Conservation (phyloP, 2,797 vertebrate species). For the Myotis planiceps region DNA sequence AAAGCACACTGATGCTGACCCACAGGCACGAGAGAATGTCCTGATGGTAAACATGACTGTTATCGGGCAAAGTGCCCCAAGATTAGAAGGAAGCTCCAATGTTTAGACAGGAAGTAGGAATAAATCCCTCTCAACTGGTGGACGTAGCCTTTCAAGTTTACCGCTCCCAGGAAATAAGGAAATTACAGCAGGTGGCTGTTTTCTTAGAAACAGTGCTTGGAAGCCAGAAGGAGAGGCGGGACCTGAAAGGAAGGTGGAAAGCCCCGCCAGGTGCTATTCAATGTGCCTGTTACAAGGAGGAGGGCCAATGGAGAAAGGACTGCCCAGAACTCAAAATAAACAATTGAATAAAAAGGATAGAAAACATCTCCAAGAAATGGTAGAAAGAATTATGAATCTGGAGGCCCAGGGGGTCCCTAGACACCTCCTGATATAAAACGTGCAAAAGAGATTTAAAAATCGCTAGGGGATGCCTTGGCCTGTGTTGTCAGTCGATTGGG, state of each 20-base stretch:
- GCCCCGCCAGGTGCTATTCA: background rate
- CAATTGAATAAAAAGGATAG: background rate
- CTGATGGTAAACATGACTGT: too few relatives aligned
- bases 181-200: too few relatives aligned
- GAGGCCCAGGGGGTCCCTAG: background rate
- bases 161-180: too few relatives aligned
- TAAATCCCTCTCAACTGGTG: too few relatives aligned
- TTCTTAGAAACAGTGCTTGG: too few relatives aligned
- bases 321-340: background rate
- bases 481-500: background rate
- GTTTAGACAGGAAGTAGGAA: too few relatives aligned
- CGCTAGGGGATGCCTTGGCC: background rate
- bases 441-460: background rate
- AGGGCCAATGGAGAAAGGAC: background rate
- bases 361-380: background rate
- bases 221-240: too few relatives aligned
- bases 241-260: background rate
- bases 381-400: background rate
- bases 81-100: too few relatives aligned
- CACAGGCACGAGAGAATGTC: too few relatives aligned
- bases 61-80: too few relatives aligned
- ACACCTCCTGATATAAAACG: background rate
- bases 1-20: too few relatives aligned
- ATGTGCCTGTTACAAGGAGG: background rate
- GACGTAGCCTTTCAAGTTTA: too few relatives aligned